Conservation (phyloP, 2,113 vertebrate genomes). For the Phyllopteryx taeniolatus region DNA sequence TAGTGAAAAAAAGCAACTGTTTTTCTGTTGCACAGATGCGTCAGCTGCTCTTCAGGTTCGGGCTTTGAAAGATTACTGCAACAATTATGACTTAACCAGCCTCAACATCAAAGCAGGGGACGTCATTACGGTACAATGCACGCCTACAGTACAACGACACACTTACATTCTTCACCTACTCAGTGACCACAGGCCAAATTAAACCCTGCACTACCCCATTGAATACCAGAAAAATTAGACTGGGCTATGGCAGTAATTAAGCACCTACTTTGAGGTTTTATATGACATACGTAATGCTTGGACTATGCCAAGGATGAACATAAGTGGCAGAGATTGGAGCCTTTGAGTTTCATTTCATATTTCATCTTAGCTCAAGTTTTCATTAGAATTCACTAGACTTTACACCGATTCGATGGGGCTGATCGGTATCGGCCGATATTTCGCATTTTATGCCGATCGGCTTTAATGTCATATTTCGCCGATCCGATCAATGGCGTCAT, state of each 20-base stretch:
- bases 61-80: slow-evolving; percentile 94
- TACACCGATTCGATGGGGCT: no score
- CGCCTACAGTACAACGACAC: background rate
- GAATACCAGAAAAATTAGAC: background rate
- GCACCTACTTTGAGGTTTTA: background rate
- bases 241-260: background rate
- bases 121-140: slow-evolving; percentile 72
- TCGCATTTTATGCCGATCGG: no score
- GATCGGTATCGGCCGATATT: no score
- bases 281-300: background rate
- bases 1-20: background rate
- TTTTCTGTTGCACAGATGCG: slow-evolving; percentile 76
- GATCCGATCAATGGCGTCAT: no score
- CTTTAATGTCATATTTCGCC: no score
- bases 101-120: slow-evolving; percentile 93
- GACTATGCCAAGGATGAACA: background rate
- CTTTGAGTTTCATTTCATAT: background rate
- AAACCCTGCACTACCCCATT: background rate
- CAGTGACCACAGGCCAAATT: background rate
- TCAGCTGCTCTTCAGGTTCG: slow-evolving; percentile 94
- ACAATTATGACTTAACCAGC: slow-evolving; percentile 94
- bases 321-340: background rate
- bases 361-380: no score
- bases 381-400: no score
- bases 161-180: background rate